Evolutionary conservation across 2,888 invertebrate species (phyloP).

Genomic region (Laspeyria flexula): DNA sequence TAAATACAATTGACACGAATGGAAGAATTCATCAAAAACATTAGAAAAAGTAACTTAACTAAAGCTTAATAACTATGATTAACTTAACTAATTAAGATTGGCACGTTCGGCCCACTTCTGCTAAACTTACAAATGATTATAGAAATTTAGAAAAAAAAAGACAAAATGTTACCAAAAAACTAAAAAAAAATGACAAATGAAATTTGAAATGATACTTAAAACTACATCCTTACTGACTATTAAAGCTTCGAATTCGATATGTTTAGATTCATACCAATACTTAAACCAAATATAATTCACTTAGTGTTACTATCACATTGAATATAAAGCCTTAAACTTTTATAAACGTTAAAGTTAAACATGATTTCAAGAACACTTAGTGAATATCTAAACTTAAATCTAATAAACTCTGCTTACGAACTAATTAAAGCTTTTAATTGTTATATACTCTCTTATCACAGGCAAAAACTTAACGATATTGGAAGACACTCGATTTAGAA

Average conservation of each 20-base stretch:
- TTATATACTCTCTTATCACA: slow-evolving; percentile 73
- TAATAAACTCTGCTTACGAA: slow-evolving; percentile 57
- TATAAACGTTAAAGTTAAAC: slow-evolving; percentile 20
- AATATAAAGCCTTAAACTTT: slow-evolving; percentile 24
- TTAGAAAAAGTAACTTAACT: slow-evolving; percentile 41
- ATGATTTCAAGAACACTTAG: slow-evolving; percentile 20
- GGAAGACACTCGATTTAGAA: slow-evolving; percentile 76
- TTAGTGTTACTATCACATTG: slow-evolving; percentile 35
- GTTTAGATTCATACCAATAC: slow-evolving; percentile 32
- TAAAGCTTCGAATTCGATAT: slow-evolving; percentile 66
- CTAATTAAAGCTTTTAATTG: slow-evolving; percentile 76
- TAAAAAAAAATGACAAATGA: slow-evolving; percentile 15
- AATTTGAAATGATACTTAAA: slow-evolving; percentile 18
- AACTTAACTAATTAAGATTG: slow-evolving; percentile 62
- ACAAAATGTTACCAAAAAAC: slow-evolving; percentile 17
- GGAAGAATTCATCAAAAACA: slow-evolving; percentile 65
- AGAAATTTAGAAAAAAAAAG: slow-evolving; percentile 38
- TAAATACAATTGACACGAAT: slow-evolving; percentile 59
- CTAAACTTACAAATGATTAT: slow-evolving; percentile 38
- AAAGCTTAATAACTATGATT: slow-evolving; percentile 9
- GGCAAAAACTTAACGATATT: slow-evolving; percentile 69
- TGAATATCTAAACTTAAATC: slow-evolving; percentile 31
- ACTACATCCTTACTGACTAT: slow-evolving; percentile 54
- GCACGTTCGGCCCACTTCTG: slow-evolving; percentile 79
- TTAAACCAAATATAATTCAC: slow-evolving; percentile 23